Conservation (phyloP, 1,140 invertebrate genomes). For the Drosophila punjabiensis region DNA sequence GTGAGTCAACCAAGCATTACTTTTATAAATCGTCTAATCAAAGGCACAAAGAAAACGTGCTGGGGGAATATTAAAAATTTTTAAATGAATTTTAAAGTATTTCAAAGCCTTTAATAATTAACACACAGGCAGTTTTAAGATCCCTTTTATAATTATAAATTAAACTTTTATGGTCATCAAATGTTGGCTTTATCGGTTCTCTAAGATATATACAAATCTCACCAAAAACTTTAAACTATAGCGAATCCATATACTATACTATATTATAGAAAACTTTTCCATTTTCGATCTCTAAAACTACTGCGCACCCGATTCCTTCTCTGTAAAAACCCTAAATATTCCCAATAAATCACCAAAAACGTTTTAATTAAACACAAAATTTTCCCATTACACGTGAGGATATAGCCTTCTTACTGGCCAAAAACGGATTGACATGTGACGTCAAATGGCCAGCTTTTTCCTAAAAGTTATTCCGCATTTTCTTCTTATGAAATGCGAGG, state of each 20-base stretch:
- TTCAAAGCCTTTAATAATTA: no score
- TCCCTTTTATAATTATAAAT: background rate
- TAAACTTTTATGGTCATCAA: background rate
- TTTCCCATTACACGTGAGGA: constrained; percentile 7
- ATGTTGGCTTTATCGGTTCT: background rate
- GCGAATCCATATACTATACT: background rate
- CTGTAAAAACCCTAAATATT: background rate
- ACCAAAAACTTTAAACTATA: background rate
- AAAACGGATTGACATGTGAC: constrained; percentile 26
- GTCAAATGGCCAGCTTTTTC: constrained; percentile 28
- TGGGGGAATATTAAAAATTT: no score
- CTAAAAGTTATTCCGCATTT: constrained; percentile 1
- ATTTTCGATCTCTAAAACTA: background rate
- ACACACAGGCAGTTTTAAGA: background rate
- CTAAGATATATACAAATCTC: background rate
- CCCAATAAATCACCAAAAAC: constrained; percentile 5
- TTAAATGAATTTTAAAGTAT: background rate
- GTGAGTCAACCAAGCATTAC: constrained; percentile 80
- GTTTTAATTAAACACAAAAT: background rate
- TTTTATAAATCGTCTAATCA: background rate
- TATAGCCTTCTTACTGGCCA: background rate
- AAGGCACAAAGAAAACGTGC: no score
- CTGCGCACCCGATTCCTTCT: background rate
- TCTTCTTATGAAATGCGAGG: background rate
- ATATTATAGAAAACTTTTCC: background rate